Evolutionary conservation across 2,113 vertebrate genomes (phyloP).

Genomic region (Dicaeum eximium): DNA sequence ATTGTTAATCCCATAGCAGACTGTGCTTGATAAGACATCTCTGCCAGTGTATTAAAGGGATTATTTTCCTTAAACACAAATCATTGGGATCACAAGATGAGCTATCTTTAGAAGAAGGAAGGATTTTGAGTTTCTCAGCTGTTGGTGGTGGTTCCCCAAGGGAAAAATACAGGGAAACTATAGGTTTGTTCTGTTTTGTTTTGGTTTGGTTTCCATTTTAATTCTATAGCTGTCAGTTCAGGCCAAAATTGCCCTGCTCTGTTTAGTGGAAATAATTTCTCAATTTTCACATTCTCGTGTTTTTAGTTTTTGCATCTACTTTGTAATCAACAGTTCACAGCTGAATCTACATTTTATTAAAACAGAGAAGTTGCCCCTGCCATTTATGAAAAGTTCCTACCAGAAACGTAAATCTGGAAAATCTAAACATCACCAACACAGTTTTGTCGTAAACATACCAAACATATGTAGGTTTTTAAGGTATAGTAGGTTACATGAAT

Average conservation of each 20-base stretch:
- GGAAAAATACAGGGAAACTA: neutral
- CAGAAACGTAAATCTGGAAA: neutral
- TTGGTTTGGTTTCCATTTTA: neutral
- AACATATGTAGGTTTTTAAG: neutral
- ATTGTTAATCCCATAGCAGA: neutral
- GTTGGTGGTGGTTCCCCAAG: neutral
- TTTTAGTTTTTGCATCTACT: neutral
- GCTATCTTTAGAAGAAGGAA: neutral
- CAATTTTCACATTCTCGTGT: neutral
- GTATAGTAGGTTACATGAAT: neutral
- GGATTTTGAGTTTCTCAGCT: neutral
- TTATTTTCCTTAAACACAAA: neutral
- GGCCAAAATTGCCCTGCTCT: neutral
- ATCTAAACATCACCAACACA: fast-evolving
- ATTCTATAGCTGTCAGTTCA: neutral
- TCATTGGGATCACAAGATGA: neutral
- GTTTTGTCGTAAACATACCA: neutral
- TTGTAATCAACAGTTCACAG: neutral
- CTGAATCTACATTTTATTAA: neutral
- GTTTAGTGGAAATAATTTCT: neutral
- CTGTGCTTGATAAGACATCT: neutral
- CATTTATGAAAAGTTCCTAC: neutral
- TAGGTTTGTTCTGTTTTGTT: neutral
- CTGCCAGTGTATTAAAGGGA: neutral
- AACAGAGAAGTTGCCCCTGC: neutral